Percentiles rank a stretch among this genome's conserved stretches.
phyloP scores from a whole-genome alignment of 2,113 vertebrate genomes.

The Phoenicopterus ruber region DNA sequence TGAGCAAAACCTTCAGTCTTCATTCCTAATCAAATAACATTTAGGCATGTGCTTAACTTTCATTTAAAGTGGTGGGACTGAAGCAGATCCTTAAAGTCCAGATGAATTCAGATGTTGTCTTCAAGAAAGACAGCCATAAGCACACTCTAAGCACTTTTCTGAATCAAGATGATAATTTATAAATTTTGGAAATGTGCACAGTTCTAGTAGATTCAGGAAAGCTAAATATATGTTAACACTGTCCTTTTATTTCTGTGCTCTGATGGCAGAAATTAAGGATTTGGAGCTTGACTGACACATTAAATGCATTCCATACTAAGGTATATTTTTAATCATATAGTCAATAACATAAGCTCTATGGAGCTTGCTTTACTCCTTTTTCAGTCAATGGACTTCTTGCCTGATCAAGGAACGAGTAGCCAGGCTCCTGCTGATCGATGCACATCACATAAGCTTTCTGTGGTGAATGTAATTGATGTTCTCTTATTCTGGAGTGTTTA shows the following conservation, averaged over 20 bases:
- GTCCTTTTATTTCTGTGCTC: neutral
- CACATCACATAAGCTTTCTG: neutral
- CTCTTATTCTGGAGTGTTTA: neutral
- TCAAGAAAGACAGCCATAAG: neutral
- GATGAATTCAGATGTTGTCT: neutral
- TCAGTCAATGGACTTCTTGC: conserved; percentile 3
- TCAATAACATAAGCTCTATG: neutral
- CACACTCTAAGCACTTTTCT: neutral
- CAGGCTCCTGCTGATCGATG: neutral
- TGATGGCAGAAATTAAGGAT: neutral
- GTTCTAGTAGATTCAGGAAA: conserved; percentile 10
- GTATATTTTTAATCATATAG: neutral
- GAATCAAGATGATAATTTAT: neutral
- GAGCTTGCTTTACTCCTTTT: conserved; percentile 13
- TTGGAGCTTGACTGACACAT: neutral
- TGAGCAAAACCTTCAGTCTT: conserved; percentile 5
- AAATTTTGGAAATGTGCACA: neutral
- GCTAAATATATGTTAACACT: neutral
- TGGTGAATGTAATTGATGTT: conserved; percentile 4
- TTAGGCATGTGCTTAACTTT: neutral
- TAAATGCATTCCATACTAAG: neutral
- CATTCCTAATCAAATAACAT: neutral
- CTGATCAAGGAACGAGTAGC: neutral
- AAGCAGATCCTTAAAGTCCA: neutral
- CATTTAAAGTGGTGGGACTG: neutral